Conservation (phyloP, 2,113 vertebrate species). For the Semnornis frantzii region DNA sequence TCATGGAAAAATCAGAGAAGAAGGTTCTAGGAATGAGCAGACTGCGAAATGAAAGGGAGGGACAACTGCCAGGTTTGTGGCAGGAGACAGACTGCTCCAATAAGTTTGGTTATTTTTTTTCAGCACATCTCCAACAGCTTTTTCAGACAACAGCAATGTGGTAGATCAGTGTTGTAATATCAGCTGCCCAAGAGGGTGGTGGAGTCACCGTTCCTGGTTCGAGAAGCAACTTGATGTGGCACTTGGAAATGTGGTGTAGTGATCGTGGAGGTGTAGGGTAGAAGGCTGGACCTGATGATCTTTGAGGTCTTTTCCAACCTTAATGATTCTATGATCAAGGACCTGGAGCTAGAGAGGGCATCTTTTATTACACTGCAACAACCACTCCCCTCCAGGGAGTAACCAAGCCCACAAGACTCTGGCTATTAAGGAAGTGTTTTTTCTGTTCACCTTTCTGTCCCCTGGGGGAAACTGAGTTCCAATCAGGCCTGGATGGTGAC, state of each 20-base stretch:
- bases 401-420: neutral
- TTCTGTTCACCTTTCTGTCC: neutral
- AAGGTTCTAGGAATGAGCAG: neutral
- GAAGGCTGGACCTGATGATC: too few relatives aligned
- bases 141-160: neutral
- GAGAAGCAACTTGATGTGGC: too few relatives aligned
- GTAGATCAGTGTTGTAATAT: neutral
- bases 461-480: neutral
- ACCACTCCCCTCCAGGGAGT: neutral
- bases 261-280: too few relatives aligned
- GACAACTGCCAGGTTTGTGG: neutral
- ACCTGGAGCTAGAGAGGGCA: neutral
- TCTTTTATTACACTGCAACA: neutral
- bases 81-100: neutral
- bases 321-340: neutral
- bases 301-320: too few relatives aligned
- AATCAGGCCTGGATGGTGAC: neutral
- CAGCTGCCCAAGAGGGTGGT: too few relatives aligned
- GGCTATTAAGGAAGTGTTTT: fast-evolving
- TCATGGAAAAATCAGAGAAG: constrained; percentile 17
- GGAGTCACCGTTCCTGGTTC: too few relatives aligned
- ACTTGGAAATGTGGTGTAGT: too few relatives aligned
- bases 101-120: neutral
- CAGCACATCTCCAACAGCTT: neutral
- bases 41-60: constrained; percentile 10